Conservation (phyloP, 2,113 vertebrate genomes). For the Psittacara wagleri region DNA sequence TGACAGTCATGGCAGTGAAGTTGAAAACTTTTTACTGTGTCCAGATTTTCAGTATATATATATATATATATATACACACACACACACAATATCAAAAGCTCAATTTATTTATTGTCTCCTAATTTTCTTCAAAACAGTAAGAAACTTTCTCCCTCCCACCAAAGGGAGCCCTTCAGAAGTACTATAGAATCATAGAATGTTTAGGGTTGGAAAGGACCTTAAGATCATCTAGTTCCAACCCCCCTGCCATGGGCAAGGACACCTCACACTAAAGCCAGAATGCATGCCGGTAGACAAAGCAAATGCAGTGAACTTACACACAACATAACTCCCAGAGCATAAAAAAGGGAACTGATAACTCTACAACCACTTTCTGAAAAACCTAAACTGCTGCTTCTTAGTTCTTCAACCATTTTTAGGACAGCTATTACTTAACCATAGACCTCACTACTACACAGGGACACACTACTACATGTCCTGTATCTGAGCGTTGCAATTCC, state of each 20-base stretch:
- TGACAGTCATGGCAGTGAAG: background rate
- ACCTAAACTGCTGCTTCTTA: background rate
- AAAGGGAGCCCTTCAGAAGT: background rate
- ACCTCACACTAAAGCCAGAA: background rate
- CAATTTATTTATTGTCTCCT: background rate
- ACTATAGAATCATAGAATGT: no score
- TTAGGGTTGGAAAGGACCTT: no score
- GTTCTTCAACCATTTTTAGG: background rate
- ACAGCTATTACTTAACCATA: background rate
- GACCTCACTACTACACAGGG: background rate
- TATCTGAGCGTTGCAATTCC: background rate
- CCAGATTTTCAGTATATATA: background rate
- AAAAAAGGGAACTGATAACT: background rate
- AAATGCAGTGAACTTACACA: background rate
- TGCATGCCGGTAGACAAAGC: fast-evolving
- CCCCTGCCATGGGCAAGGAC: no score
- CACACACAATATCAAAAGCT: background rate
- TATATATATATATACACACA: no score
- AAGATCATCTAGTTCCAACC: no score
- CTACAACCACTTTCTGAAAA: background rate
- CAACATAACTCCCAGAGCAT: fast-evolving
- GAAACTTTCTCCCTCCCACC: background rate
- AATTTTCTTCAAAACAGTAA: background rate
- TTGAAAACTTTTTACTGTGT: background rate
- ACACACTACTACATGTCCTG: background rate